phyloP scores from a whole-genome alignment of 2,797 vertebrate species.

The Sciurus vulgaris region DNA sequence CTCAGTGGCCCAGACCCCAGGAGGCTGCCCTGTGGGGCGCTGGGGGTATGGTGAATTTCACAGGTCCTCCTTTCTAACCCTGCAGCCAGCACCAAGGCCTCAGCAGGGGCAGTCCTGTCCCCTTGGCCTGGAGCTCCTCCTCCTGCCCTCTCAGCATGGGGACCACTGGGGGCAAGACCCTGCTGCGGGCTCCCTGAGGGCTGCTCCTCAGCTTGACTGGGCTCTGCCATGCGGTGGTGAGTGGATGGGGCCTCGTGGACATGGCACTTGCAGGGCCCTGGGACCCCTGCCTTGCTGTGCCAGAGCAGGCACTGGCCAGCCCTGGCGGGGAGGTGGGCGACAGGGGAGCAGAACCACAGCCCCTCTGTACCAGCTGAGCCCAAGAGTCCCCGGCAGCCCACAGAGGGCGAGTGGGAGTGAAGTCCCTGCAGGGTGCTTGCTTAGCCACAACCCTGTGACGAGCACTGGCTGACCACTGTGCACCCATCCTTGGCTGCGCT shows the following conservation, averaged over 20 bases:
- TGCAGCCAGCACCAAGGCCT: not conserved
- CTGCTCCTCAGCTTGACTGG: not conserved
- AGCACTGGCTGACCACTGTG: not conserved
- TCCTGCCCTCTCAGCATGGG: not conserved
- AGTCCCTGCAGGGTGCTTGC: not conserved
- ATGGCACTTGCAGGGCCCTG: too few relatives aligned
- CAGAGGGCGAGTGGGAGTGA: accelerated
- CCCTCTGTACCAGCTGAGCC: not conserved
- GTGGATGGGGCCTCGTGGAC: accelerated
- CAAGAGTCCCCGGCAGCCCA: not conserved
- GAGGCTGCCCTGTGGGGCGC: too few relatives aligned
- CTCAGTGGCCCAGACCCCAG: too few relatives aligned
- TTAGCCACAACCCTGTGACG: accelerated
- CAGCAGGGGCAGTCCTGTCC: not conserved
- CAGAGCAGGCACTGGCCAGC: not conserved
- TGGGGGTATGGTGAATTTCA: not conserved
- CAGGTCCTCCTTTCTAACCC: not conserved
- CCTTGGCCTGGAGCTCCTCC: not conserved
- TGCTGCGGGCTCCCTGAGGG: not conserved
- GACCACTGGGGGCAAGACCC: not conserved
- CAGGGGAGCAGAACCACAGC: accelerated
- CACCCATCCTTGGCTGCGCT: accelerated
- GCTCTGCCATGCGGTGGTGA: not conserved
- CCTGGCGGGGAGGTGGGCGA: not conserved
- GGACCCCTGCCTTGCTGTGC: accelerated